phyloP scores from a whole-genome alignment of 92 coral and sea anemone species.

The Ricordea florida region DNA sequence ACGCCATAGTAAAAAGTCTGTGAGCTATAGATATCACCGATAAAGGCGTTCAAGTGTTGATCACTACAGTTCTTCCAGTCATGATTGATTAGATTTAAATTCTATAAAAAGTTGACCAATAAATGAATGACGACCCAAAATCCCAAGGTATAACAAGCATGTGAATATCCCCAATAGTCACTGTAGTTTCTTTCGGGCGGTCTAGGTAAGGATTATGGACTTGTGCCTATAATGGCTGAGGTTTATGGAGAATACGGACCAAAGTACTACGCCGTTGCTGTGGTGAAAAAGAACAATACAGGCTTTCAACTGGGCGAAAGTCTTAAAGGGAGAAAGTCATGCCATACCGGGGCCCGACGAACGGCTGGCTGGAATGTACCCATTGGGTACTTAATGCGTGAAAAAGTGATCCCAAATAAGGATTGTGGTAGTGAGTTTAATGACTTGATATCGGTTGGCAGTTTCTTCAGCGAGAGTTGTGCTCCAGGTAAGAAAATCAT shows the following conservation, averaged over 20 bases:
- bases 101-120: no score
- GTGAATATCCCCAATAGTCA: background rate
- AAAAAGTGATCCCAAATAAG: background rate
- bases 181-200: background rate
- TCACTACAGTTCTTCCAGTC: no score
- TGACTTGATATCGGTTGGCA: constrained; percentile 50
- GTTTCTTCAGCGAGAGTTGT: constrained; percentile 71
- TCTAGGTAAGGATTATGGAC: constrained; percentile 27
- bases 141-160: background rate
- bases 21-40: no score
- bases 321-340: constrained; percentile 69
- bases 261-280: constrained; percentile 78
- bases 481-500: constrained; percentile 68
- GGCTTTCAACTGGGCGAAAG: background rate
- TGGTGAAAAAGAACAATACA: constrained; percentile 48
- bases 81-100: no score
- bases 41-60: no score
- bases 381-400: constrained; percentile 64
- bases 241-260: constrained; percentile 28
- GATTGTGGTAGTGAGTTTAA: constrained; percentile 21
- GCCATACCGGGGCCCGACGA: constrained; percentile 80
- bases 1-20: no score
- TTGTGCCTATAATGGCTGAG: constrained; percentile 65
- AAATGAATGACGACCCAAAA: background rate
- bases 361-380: constrained; percentile 85